Evolutionary conservation across 2,797 vertebrate genomes (phyloP).

Genomic region (Poeciliopsis gracilis): DNA sequence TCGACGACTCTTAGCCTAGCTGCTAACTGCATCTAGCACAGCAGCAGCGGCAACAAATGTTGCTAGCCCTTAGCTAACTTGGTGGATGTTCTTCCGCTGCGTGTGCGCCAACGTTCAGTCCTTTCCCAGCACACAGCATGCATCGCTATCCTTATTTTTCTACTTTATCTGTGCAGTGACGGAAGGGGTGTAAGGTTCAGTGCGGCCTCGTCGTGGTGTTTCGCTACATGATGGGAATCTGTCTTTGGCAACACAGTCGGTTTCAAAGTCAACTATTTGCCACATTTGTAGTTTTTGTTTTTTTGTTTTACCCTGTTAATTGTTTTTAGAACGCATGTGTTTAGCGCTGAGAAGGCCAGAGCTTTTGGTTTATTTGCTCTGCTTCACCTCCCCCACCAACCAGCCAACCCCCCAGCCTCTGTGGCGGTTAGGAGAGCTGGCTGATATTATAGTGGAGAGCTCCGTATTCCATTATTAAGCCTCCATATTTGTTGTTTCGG

Average conservation of each 20-base stretch:
- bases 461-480: constrained; percentile 84
- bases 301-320: not conserved
- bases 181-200: not conserved
- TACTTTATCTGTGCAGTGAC: not conserved
- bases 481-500: constrained; percentile 76
- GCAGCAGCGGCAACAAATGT: constrained; percentile 55
- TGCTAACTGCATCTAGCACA: constrained; percentile 44
- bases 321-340: constrained; percentile 22
- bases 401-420: constrained; percentile 63
- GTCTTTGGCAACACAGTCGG: constrained; percentile 37
- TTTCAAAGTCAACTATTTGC: constrained; percentile 32
- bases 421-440: constrained; percentile 80
- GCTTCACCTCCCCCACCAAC: constrained; percentile 77
- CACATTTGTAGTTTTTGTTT: constrained; percentile 30
- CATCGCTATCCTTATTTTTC: not conserved
- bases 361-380: constrained; percentile 60
- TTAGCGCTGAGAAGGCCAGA: constrained; percentile 56
- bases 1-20: constrained; percentile 41
- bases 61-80: constrained; percentile 68
- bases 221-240: constrained; percentile 25
- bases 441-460: constrained; percentile 81
- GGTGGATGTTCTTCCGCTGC: constrained; percentile 63
- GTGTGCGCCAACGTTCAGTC: constrained; percentile 49
- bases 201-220: not conserved
- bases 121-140: not conserved